Conservation (phyloP, 2,113 vertebrate species). For the Phalacrocorax aristotelis region DNA sequence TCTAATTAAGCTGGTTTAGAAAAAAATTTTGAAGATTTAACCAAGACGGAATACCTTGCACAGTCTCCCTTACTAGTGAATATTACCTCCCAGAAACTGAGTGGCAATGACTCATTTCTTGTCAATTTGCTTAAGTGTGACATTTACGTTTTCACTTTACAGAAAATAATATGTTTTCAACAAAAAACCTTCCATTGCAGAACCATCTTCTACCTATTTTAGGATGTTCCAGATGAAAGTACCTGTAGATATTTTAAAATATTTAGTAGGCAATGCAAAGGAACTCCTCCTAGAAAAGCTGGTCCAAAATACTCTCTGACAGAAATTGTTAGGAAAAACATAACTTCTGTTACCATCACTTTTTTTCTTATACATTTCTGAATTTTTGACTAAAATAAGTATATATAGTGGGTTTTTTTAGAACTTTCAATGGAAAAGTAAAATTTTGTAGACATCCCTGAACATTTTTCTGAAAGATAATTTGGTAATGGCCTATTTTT, state of each 20-base stretch:
- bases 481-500: neutral
- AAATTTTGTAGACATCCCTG: neutral
- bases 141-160: neutral
- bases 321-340: neutral
- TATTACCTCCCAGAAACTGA: neutral
- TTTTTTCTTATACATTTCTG: neutral
- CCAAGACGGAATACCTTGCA: neutral
- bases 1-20: neutral
- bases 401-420: fast-evolving
- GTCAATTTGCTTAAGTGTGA: neutral
- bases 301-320: neutral
- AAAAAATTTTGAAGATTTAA: neutral
- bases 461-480: neutral
- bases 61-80: neutral
- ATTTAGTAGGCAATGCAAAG: neutral
- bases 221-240: neutral
- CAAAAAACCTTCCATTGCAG: neutral
- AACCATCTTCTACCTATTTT: neutral
- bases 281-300: neutral
- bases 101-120: neutral
- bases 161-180: neutral
- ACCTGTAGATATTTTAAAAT: neutral
- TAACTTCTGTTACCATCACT: neutral
- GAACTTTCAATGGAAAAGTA: neutral
- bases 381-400: neutral